Evolutionary conservation across 2,113 vertebrate species (phyloP), one percentile per base, ranked within the genome.

Genomic region (Brachypteracias leptosomus): DNA sequence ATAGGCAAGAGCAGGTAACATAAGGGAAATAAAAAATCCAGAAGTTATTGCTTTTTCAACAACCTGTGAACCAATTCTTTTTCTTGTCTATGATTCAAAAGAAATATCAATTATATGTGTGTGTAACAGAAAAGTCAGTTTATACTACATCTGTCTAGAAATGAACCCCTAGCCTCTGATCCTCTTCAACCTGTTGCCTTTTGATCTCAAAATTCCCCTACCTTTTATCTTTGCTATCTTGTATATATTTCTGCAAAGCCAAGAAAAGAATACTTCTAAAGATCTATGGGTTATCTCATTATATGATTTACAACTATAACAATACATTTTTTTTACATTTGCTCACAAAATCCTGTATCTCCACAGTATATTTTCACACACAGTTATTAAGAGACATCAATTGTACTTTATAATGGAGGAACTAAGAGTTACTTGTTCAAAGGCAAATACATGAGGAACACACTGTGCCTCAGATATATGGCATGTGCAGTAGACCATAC

Each of bases 301-400:
- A 29, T 8, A 42, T 0, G 0, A 0, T 84, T 84, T 92, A 54
- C 5, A 74, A 57, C n/a, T 40, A 51, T 33, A 82, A 58, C 0
- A 46, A 15, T 28, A 3, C 5, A 20, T 4, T 3, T 11, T 9
- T 59, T 91, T 68, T 46, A 38, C 3, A 8, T 87, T 81, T 75
- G 5, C 40, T 16, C 10, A 55, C 10, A 62, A 63, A 58, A 51
- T 52, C 10, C 40, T 82, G 6, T 8, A 52, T 20, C 4, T 29
- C 9, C 11, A 21, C 8, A 18, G 6, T 15, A 65, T 4, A 19
- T 68, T 78, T 75, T 65, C 66, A 71, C 4, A 78, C 4, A 6
- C 67, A 33, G 6, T 16, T 61, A 51, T 21, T 59, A 68, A 84
- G 25, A 66, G 31, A 49, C 31, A 65, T 26, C 0, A 18, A 54